phyloP scores from a whole-genome alignment of 2,888 invertebrate genomes.

The Sericinus montela region DNA sequence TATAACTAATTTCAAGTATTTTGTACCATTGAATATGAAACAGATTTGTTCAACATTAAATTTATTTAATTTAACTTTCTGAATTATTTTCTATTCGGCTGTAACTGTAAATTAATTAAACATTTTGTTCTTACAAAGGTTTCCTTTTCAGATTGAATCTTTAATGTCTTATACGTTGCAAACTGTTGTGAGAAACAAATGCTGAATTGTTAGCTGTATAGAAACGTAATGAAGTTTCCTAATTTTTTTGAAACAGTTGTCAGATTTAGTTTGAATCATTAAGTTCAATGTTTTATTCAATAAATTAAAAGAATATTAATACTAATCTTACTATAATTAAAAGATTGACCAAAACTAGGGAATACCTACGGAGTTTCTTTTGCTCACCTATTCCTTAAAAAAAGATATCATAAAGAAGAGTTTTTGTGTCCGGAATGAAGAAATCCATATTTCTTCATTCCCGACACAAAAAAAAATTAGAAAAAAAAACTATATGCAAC shows the following conservation, averaged over 20 bases:
- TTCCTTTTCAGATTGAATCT: slow-evolving; percentile 8
- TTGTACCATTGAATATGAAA: background rate
- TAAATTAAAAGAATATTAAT: too few species aligned
- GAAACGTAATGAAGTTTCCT: slow-evolving; percentile 10
- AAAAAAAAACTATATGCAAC: too few species aligned
- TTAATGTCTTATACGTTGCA: background rate
- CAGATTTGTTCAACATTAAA: background rate
- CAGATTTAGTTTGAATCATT: too few species aligned
- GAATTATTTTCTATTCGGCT: slow-evolving; percentile 12
- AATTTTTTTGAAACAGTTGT: background rate
- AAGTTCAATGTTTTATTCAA: too few species aligned
- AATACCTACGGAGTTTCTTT: too few species aligned
- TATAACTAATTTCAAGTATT: background rate
- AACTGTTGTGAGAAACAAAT: slow-evolving; percentile 6
- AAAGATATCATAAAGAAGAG: too few species aligned
- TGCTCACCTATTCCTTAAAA: too few species aligned
- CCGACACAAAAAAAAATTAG: too few species aligned
- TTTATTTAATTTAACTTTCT: slow-evolving; percentile 9
- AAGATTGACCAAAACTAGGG: too few species aligned
- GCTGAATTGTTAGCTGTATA: slow-evolving; percentile 2
- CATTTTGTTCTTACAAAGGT: slow-evolving; percentile 10
- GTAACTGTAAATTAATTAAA: slow-evolving; percentile 13
- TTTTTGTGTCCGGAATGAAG: too few species aligned
- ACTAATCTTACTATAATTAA: too few species aligned
- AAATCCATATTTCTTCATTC: too few species aligned